Evolutionary conservation across 53 echinoderm and acorn worm species (phyloP), one percentile per base, ranked within the genome.

Genomic region (Pentamera pediparva): DNA sequence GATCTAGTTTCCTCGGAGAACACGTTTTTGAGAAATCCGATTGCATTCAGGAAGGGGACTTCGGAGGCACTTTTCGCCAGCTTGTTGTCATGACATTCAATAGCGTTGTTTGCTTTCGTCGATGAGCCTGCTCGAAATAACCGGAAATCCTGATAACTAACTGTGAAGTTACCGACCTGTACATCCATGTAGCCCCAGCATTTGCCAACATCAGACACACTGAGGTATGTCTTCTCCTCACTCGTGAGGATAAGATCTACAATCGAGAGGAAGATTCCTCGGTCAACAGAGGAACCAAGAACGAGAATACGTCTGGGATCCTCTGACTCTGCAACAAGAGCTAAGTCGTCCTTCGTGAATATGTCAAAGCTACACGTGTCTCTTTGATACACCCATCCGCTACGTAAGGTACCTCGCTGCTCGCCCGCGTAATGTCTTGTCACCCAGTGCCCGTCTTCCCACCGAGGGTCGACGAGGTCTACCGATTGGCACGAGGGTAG

Each of bases 351-450:
- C 19, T 62, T n/a, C 6, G 35, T 37, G 11, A 62, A 62, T 15
- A 37, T 35, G 37, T 62, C 63, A n/a, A 62, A 62, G 37, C 35
- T 62, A 24, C 63, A 62, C 35, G 21, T 29, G 9, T 35, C 37
- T n/a, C 36, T 35, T 62, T 62, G 63, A 19, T 19, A 62, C n/a
- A 62, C 36, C 63, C 63, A 62, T 5, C 63, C 63, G 37, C 63
- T 62, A 22, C 63, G 18, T 7, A 62, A 24, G 18, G 37, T 18
- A 13, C 63, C 63, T 6, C 37, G n/a, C 19, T 62, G 35, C 5
- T n/a, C 18, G 6, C 63, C 63, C 24, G 30, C 63, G 5, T 36
- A 35, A 15, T 62, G 22, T 37, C 38, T 62, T 5, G 63, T 37
- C 12, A 27, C 13, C 63, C 63, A 62, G 1, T 35, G 37, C 3